Conservation (phyloP, 2,888 invertebrate genomes). For the Melieria crassipennis region DNA sequence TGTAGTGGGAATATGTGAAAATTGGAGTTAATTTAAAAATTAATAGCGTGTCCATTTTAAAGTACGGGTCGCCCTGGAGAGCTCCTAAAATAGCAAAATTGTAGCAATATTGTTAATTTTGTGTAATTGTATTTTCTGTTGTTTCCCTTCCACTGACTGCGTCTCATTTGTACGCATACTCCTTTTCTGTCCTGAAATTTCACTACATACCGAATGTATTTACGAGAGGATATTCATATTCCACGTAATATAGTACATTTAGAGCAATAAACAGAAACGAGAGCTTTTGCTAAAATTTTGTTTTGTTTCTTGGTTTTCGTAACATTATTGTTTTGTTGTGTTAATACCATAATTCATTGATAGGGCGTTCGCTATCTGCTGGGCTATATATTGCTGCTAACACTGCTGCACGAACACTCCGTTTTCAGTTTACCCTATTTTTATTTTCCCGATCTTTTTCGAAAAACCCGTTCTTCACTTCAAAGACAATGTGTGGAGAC, state of each 20-base stretch:
- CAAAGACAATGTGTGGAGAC: too few species aligned
- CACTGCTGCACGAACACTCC: too few species aligned
- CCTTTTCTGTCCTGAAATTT: neutral
- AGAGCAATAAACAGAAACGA: neutral
- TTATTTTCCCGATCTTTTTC: too few species aligned
- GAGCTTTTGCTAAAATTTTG: neutral
- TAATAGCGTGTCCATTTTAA: too few species aligned
- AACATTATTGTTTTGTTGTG: neutral
- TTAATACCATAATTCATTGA: neutral
- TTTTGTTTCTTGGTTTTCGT: neutral
- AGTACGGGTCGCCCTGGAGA: too few species aligned
- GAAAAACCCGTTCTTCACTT: too few species aligned
- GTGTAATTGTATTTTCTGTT: neutral
- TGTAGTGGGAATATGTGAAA: neutral
- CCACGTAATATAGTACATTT: conserved; percentile 1
- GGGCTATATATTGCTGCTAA: neutral
- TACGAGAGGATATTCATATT: neutral
- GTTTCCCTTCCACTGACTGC: neutral
- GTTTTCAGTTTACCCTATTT: too few species aligned
- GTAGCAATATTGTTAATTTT: neutral
- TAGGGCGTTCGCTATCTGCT: neutral
- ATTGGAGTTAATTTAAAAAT: neutral
- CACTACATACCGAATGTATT: neutral
- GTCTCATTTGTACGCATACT: neutral
- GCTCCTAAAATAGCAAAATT: conserved; percentile 2